Evolutionary conservation across 2,888 invertebrate genomes (phyloP), one percentile per base, ranked within the genome.

Genomic region (Eugnorisma glareosa): DNA sequence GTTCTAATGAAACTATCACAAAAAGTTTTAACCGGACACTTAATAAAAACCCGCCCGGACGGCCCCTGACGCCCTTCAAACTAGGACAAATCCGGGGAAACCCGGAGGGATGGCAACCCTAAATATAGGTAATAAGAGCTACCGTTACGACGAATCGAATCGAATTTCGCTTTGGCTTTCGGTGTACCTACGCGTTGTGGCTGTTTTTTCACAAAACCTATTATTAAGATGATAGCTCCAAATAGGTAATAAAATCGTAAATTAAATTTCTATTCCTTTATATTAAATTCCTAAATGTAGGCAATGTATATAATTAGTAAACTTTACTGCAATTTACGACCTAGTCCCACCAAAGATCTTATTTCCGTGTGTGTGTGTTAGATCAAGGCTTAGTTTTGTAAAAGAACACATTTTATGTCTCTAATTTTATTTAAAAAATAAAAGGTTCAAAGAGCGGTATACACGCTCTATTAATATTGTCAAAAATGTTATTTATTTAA

Each of bases 291-390:
- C 24, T 54, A 10, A 37, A 15, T 79, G 35, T 35, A 66, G 40
- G 31, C 11, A 66, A 54, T 67, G 24, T 28, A 18, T 59, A 43
- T 37, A n/a, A 63, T 72, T 28, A 48, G 43, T 67, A 48, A 70
- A 57, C 10, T 31, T 64, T 40, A 64, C 63, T 31, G 24, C 18
- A n/a, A 43, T 37, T 10, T 70, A 81, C 51, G 77, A 63, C 48
- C 77, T 57, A 71, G 73, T 73, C 57, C 67, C 37, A 81, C 75
- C 68, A 82, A 75, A 75, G 63, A 82, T 75, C 61, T 75, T 75
- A 48, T 77, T 82, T 69, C 6, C 3, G 10, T 72, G 35, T 73
- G 57, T 67, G n/a, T 81, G 48, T 57, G 48, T 73, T 64, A 64
- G 40, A 68, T 67, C 57, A 68, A 67, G 68, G 18, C 48, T 82